phyloP scores from a whole-genome alignment of 2,888 invertebrate genomes.

The Ennomos quercinarius region DNA sequence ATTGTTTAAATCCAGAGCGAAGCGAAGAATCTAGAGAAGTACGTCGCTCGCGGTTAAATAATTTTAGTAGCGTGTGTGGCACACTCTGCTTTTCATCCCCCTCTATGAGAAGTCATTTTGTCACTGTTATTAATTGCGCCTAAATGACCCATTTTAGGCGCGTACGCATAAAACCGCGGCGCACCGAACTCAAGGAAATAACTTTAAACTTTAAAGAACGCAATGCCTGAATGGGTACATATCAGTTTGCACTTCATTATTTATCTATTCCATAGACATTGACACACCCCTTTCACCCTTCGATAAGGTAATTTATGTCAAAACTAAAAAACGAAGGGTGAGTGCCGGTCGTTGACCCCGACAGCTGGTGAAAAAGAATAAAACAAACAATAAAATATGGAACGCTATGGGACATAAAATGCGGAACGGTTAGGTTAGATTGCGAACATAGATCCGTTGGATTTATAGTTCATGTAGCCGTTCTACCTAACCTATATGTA shows the following conservation, averaged over 20 bases:
- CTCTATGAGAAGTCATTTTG: no score
- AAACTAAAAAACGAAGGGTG: conserved; percentile 57
- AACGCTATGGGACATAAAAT: conserved; percentile 25
- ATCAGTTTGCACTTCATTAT: conserved; percentile 24
- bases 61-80: no score
- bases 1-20: no score
- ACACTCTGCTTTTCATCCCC: no score
- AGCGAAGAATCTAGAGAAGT: no score
- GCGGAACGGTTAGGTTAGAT: conserved; percentile 5
- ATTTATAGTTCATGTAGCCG: background rate
- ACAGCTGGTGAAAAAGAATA: conserved; percentile 60
- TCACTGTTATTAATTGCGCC: no score
- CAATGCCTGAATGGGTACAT: conserved; percentile 7
- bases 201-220: background rate
- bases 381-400: conserved; percentile 38
- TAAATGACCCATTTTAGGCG: no score
- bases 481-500: no score
- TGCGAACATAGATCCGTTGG: conserved; percentile 1
- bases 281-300: conserved; percentile 37
- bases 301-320: conserved; percentile 44
- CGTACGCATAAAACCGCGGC: no score
- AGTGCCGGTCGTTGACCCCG: conserved; percentile 65
- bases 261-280: conserved; percentile 34
- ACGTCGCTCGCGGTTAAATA: no score
- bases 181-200: no score